Evolutionary conservation across 1,140 invertebrate genomes (phyloP), one percentile per base, ranked within the genome.

Genomic region (Cyrtorhinus lividipennis): DNA sequence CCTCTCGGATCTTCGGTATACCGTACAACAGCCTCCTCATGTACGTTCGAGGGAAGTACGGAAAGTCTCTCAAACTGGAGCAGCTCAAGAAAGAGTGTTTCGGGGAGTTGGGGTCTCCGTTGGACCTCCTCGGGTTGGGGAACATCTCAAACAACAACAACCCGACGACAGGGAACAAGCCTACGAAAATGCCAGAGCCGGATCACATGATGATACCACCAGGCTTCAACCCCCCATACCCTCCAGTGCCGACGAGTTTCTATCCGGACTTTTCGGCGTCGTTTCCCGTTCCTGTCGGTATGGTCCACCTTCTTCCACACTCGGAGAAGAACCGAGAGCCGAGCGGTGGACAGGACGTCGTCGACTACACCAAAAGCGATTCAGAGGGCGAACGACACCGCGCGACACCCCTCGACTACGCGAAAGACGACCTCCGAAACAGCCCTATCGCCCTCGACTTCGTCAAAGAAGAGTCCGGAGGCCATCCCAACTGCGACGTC

Each of bases 41-140:
- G 89, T 93, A 93, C 74, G 90, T 93, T 3, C 76, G 90, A n/a
- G 89, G 89, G 15, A 92, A 92, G 70, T 92, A 92, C 71, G 90
- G 90, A 1, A 92, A 92, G 72, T 90, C 87, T 67, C 75, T 92
- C 22, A 92, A 91, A 69, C 76, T 92, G 46, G 90, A 92, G 69
- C 86, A 91, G 69, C 75, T 92, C 23, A 79, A 88, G 69, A 90
- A 88, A 75, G 88, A 90, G 71, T 91, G 88, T 73, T 87, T 88
- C 68, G 86, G 85, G 57, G 83, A 83, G 0, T 62, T 72, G 8
- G 72, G 68, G 62, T 76, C 57, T 66, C 83, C 77, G 46, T 79
- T 85, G 2, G 86, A 88, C 70, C 79, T 85, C 65, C 70, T 86
- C 38, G 80, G 80, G 64, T 79, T 86, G 69, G 82, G 84, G 65